A percentile compares a stretch with the other conserved stretches of the same genome.
phyloP scores from a whole-genome alignment of 92 coral and sea anemone species.

The Epizoanthus rinbou region DNA sequence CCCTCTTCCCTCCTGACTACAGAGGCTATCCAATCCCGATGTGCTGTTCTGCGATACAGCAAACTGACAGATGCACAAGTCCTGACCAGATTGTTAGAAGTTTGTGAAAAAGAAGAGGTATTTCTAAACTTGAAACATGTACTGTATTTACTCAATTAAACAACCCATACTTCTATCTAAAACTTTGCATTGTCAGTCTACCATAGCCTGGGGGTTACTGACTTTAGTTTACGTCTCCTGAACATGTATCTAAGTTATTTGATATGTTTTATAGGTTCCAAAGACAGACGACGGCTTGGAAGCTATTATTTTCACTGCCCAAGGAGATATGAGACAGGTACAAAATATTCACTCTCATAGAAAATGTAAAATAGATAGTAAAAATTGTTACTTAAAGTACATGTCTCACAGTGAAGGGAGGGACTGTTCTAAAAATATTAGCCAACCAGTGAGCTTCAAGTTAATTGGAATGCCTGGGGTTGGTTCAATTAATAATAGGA shows the following conservation, averaged over 20 bases:
- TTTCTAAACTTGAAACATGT: too few relatives aligned
- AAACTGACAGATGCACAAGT: constrained; percentile 91
- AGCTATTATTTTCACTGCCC: constrained; percentile 95
- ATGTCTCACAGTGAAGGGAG: too few relatives aligned
- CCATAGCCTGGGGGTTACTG: too few relatives aligned
- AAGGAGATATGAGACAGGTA: constrained; percentile 99
- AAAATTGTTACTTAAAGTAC: too few relatives aligned
- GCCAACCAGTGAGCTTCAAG: too few relatives aligned
- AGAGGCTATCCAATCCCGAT: constrained; percentile 99
- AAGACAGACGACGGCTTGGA: constrained; percentile 97
- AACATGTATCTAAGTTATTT: not conserved
- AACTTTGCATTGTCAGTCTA: not conserved
- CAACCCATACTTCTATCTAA: too few relatives aligned
- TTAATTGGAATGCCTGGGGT: too few relatives aligned
- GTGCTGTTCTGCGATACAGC: constrained; percentile 93
- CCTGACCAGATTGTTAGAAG: constrained; percentile 84
- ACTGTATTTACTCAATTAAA: not conserved
- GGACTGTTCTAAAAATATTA: too few relatives aligned
- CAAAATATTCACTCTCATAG: too few relatives aligned
- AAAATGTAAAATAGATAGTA: too few relatives aligned
- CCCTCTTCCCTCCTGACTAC: not conserved
- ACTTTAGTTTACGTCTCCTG: not conserved
- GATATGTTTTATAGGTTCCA: constrained; percentile 63
- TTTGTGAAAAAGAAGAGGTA: constrained; percentile 96
- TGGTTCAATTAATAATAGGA: too few relatives aligned